Evolutionary conservation across 2,797 vertebrate species (phyloP), one percentile per base, ranked within the genome.

Genomic region (Jordanella pulchra): DNA sequence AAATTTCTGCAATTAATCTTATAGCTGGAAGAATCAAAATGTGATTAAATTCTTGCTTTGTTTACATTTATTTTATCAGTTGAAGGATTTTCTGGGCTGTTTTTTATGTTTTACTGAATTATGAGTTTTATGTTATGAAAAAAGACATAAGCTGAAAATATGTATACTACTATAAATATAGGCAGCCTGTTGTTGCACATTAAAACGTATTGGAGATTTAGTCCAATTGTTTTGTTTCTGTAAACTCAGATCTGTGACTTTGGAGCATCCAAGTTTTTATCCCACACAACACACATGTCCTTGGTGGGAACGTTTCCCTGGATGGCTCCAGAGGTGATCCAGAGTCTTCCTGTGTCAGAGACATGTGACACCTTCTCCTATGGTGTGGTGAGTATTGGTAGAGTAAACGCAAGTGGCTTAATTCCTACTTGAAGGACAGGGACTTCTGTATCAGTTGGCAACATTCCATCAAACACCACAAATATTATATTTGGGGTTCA

Each of bases 281-380:
- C 96, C 47, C 98, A 99, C 86, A 99, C 98, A 0, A 99, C 98
- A 12, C 97, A 99, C 89, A 99, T 99, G 97, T 99, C 98, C 13
- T 87, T 99, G 87, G 98, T 99, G 85, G 98, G 98, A 61, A 99
- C 98, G 18, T 99, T 99, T 90, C 97, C 98, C 0, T 99, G 98
- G 98, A 99, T 99, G 98, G 98, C 98, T 60, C 98, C 98, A 2
- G 98, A 99, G 93, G 97, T 99, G 84, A 99, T 99, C 85, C 98
- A 99, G 53, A 99, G 98, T 77, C 94, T 99, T 72, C 98, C 97
- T 2, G 96, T 99, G 84, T 98, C 97, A 75, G 98, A 99, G 93
- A 99, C 97, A 0, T 99, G 98, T 89, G 98, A 99, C 91, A 96
- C 97, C 0, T 99, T 98, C 90, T 99, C 98, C 0, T 99, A 97